A percentile compares a stretch with the other conserved stretches of the same genome.
Conservation (phyloP, 2,113 vertebrate genomes). For the Phoenicopterus ruber region DNA sequence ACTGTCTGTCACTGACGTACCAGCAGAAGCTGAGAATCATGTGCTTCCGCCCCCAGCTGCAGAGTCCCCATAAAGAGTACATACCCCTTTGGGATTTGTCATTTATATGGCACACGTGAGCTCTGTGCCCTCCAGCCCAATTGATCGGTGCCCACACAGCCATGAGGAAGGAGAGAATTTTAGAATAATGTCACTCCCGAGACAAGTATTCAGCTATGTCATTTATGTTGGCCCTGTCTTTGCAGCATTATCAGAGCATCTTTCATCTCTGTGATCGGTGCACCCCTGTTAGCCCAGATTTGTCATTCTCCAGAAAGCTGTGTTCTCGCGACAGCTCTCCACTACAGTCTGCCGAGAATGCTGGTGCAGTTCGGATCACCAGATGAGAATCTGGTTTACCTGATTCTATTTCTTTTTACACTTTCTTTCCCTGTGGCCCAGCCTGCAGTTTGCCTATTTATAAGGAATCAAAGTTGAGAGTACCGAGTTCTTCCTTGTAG, state of each 20-base stretch:
- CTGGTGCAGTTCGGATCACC: neutral
- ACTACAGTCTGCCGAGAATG: neutral
- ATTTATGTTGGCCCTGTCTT: neutral
- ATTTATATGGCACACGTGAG: neutral
- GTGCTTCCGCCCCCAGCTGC: neutral
- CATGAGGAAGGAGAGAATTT: neutral
- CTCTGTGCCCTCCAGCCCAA: neutral
- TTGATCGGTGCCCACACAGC: neutral
- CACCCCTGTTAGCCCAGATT: neutral
- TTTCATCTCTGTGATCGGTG: neutral
- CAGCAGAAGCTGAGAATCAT: neutral
- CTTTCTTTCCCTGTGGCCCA: neutral
- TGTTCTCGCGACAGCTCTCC: neutral
- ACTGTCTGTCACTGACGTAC: too few relatives aligned
- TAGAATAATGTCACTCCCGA: neutral
- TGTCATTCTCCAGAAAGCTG: rapidly evolving
- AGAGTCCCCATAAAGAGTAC: neutral
- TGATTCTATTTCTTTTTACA: neutral
- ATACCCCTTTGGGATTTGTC: neutral
- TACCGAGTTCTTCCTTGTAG: neutral
- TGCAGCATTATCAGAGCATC: neutral
- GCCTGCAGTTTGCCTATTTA: neutral
- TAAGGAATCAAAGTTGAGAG: neutral
- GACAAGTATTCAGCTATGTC: neutral
- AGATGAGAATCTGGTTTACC: neutral